Evolutionary conservation across 2,888 invertebrate genomes (phyloP), one percentile per base, ranked within the genome.

Genomic region (Salticus scenicus): DNA sequence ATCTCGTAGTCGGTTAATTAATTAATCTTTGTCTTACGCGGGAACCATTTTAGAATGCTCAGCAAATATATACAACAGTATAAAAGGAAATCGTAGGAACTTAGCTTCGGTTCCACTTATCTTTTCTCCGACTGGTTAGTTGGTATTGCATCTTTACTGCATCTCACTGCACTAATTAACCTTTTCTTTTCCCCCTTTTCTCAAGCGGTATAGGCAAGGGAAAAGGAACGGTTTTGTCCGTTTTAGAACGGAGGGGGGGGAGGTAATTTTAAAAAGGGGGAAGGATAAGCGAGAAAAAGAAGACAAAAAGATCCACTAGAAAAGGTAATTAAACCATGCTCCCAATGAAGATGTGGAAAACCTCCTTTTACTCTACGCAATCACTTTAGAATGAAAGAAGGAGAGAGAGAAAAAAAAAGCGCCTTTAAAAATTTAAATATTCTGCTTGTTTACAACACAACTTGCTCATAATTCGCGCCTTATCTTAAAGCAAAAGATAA

Each of bases 381-480:
- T n/a, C n/a, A n/a, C n/a, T n/a, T n/a, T 47, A 24, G 24, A 24
- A 57, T 4, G 17, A 57, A 57, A 24, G 24, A 24, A 57, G 2
- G 4, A 57, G 17, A 47, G 17, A 47, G 30, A 66, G n/a, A 66
- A 33, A 67, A 10, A 24, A 33, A 67, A 47, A 76, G 69, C 57
- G 33, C 42, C 63, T 78, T 81, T 80, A 74, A 81, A 81, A 81
- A 74, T 81, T 80, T 69, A 81, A 81, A 74, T 69, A 69, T 67
- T 74, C 27, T 63, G 33, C 74, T 81, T 81, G 81, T 81, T 81
- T 74, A 81, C 81, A 69, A 30, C 81, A 74, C 57, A 73, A 74
- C 81, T 81, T 74, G 31, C 37, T 67, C 67, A 67, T 67, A 67
- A 67, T 67, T 37, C 67, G 14, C 67, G 33, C 33, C 67, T 33